These are phyloP conservation scores for Clamator glandarius DNA, from an alignment of 2,797 vertebrate genomes.

Conservation along the genomic window DNA sequence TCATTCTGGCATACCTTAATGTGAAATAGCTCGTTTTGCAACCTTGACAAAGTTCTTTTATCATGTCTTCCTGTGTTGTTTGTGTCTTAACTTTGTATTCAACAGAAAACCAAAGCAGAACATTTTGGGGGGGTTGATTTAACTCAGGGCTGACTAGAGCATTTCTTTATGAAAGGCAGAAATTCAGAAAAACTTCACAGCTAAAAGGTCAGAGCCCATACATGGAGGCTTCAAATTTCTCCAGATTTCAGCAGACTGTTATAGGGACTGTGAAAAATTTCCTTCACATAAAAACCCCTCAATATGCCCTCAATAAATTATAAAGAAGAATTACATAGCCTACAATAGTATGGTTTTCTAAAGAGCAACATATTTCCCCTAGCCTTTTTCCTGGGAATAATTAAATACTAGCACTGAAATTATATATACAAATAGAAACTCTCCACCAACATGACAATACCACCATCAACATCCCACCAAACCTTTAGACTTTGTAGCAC, in stretches of 20 bases:
- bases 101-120: neutral
- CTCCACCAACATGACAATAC: neutral
- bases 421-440: neutral
- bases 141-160: neutral
- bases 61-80: neutral
- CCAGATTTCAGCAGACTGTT: neutral
- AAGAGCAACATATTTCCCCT: neutral
- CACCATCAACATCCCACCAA: neutral
- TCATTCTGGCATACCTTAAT: constrained; percentile 18
- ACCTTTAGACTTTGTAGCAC: neutral
- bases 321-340: neutral
- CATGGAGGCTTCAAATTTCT: neutral
- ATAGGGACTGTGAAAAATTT: neutral
- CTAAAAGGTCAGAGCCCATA: neutral
- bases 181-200: neutral
- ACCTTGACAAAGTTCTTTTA: neutral
- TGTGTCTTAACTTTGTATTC: constrained; percentile 7
- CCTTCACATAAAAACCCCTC: neutral
- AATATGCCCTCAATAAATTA: neutral
- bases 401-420: neutral
- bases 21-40: neutral
- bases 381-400: neutral
- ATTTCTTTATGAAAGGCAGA: neutral
- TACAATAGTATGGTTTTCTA: neutral
- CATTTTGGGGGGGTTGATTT: neutral